Percentiles rank a stretch among this genome's conserved stretches.
Conservation (phyloP, 2,888 invertebrate species). For the Bibio marci region DNA sequence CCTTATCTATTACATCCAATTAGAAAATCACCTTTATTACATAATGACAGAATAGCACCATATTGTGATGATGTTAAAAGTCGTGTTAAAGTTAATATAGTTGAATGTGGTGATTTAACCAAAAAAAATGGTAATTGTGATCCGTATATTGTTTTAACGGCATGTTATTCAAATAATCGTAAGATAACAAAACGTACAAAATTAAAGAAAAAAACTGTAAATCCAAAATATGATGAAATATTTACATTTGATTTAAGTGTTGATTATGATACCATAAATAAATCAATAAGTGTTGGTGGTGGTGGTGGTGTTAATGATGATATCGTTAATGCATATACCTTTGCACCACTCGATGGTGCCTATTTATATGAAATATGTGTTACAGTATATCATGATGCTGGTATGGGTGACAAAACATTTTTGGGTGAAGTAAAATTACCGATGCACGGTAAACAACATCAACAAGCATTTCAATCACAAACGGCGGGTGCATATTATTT, state of each 20-base stretch:
- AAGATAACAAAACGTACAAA: slow-evolving; percentile 66
- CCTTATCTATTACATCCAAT: background rate
- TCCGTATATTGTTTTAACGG: slow-evolving; percentile 70
- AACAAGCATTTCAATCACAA: slow-evolving; percentile 34
- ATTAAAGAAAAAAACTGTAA: slow-evolving; percentile 76
- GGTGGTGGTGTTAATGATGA: slow-evolving; percentile 7
- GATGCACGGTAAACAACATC: slow-evolving; percentile 47
- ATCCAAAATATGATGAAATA: slow-evolving; percentile 76
- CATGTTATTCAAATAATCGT: slow-evolving; percentile 64
- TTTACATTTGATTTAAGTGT: slow-evolving; percentile 57
- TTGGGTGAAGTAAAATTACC: slow-evolving; percentile 75
- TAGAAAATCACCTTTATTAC: slow-evolving; percentile 8
- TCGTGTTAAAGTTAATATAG: slow-evolving; percentile 43
- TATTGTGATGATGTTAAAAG: slow-evolving; percentile 14
- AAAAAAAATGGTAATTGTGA: slow-evolving; percentile 83
- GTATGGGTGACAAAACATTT: slow-evolving; percentile 64
- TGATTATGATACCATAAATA: slow-evolving; percentile 33
- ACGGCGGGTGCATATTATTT: slow-evolving; percentile 53
- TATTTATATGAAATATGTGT: slow-evolving; percentile 68
- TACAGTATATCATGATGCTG: slow-evolving; percentile 71
- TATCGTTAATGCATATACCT: slow-evolving; percentile 35
- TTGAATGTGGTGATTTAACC: slow-evolving; percentile 75
- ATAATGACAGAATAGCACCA: slow-evolving; percentile 6
- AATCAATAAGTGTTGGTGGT: slow-evolving; percentile 2
- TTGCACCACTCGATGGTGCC: slow-evolving; percentile 38